Evolutionary conservation across 2,888 invertebrate genomes (phyloP).

Genomic region (Hypomecis atomaria): DNA sequence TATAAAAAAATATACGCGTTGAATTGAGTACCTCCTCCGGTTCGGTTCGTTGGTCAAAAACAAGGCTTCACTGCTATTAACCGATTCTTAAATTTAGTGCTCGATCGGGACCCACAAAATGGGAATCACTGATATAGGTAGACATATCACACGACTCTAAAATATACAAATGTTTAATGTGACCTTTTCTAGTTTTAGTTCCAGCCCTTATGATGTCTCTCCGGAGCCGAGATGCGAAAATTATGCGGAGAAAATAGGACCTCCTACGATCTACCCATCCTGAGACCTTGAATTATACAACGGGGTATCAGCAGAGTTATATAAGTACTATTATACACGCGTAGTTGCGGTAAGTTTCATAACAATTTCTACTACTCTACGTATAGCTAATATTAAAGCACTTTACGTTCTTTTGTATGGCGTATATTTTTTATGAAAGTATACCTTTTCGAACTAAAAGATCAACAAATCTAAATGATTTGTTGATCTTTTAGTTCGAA

Average conservation of each 20-base stretch:
- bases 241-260: constrained; percentile 24
- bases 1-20: no score
- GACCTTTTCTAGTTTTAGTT: constrained; percentile 5
- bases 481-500: no score
- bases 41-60: no score
- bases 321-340: neutral
- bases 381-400: constrained; percentile 4
- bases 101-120: no score
- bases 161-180: neutral
- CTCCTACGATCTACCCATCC: constrained; percentile 2
- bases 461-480: no score
- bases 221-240: constrained; percentile 18
- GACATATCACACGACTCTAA: neutral
- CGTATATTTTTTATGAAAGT: no score
- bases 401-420: neutral
- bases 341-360: neutral
- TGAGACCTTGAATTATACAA: constrained; percentile 11
- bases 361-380: neutral
- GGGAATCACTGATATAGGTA: neutral
- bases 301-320: constrained; percentile 13
- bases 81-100: no score
- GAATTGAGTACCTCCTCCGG: no score
- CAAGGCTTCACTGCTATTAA: no score
- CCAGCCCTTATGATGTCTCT: constrained; percentile 8
- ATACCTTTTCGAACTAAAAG: no score